Conservation (phyloP, 2,888 invertebrate genomes). For the Margaritifera margaritifera region DNA sequence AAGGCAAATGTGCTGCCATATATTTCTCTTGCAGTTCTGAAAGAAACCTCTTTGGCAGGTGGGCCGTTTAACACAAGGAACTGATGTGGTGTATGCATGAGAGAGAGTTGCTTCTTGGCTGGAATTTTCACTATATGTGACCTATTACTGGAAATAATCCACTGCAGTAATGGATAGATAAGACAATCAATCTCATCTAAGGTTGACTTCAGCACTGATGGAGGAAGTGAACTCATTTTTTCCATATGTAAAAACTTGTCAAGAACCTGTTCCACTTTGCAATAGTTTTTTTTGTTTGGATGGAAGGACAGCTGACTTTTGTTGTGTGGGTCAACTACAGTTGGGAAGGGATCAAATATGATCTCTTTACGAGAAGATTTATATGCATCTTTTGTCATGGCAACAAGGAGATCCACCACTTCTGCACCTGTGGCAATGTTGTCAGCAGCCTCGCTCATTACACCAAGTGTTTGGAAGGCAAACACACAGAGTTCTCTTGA, state of each 20-base stretch:
- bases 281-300: slow-evolving; percentile 62
- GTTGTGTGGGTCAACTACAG: slow-evolving; percentile 61
- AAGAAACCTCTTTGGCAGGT: slow-evolving; percentile 61
- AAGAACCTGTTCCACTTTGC: slow-evolving; percentile 42
- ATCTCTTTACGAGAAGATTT: slow-evolving; percentile 46
- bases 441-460: slow-evolving; percentile 67
- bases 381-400: slow-evolving; percentile 63
- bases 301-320: slow-evolving; percentile 53
- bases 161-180: slow-evolving; percentile 66
- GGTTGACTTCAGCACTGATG: slow-evolving; percentile 46
- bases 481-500: slow-evolving; percentile 66
- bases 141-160: slow-evolving; percentile 69
- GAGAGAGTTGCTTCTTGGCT: slow-evolving; percentile 46
- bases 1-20: slow-evolving; percentile 65
- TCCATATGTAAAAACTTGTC: slow-evolving; percentile 47
- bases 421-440: slow-evolving; percentile 64
- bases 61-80: slow-evolving; percentile 59
- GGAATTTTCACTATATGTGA: slow-evolving; percentile 64
- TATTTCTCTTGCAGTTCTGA: slow-evolving; percentile 44
- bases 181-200: slow-evolving; percentile 50
- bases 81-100: slow-evolving; percentile 64
- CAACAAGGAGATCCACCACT: slow-evolving; percentile 66
- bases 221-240: slow-evolving; percentile 46
- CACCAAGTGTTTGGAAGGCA: slow-evolving; percentile 66
- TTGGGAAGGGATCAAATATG: slow-evolving; percentile 67